phyloP scores from a whole-genome alignment of 2,888 invertebrate genomes.

The Acanthosepion esculentum region DNA sequence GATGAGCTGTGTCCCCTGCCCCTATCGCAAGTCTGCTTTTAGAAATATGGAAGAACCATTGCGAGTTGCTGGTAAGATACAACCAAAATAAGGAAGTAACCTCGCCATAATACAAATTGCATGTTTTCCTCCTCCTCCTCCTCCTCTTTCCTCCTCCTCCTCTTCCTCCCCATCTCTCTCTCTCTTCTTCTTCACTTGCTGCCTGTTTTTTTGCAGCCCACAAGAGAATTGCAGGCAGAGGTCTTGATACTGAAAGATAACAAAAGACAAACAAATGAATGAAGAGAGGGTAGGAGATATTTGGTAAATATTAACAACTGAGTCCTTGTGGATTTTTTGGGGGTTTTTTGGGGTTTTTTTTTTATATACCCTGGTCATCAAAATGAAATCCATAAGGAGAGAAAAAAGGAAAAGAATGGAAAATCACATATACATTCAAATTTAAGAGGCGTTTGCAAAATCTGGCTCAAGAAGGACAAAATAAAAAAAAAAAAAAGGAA shows the following conservation, averaged over 20 bases:
- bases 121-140: background rate
- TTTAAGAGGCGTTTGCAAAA: too few species aligned
- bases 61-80: background rate
- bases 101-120: background rate
- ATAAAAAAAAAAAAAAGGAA: background rate
- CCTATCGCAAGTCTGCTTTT: too few species aligned
- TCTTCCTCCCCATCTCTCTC: background rate
- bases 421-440: too few species aligned
- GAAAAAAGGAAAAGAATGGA: background rate
- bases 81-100: background rate
- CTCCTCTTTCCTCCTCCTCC: background rate
- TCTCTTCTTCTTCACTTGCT: background rate
- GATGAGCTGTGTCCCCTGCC: too few species aligned
- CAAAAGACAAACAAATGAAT: background rate
- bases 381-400: background rate
- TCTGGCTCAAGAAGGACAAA: background rate
- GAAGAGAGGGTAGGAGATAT: background rate
- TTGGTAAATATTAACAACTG: background rate
- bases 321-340: background rate
- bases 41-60: background rate
- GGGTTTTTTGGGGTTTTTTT: background rate
- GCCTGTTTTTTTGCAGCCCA: background rate
- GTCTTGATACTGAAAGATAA: background rate
- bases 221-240: background rate
- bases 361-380: background rate